Percentiles rank a stretch among this genome's conserved stretches.
Evolutionary conservation across 2,797 vertebrate genomes (phyloP).

Genomic region (Characodon lateralis): DNA sequence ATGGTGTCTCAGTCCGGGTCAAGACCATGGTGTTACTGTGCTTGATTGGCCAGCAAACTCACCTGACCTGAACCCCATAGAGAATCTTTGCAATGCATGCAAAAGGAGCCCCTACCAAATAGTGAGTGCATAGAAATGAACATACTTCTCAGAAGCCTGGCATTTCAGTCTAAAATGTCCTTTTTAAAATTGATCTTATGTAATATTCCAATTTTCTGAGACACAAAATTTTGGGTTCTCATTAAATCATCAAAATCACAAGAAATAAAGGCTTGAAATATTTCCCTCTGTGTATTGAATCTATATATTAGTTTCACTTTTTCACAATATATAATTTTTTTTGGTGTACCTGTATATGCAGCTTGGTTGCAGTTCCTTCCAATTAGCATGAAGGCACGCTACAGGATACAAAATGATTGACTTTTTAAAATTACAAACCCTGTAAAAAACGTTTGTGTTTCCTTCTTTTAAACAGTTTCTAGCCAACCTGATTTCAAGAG

Average conservation of each 20-base stretch:
- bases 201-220: too few relatives aligned
- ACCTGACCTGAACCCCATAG: not conserved
- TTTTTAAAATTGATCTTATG: too few relatives aligned
- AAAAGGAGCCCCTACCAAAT: too few relatives aligned
- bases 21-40: not conserved
- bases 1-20: not conserved
- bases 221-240: too few relatives aligned
- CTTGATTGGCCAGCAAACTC: not conserved
- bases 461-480: slow-evolving; percentile 24
- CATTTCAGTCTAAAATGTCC: too few relatives aligned
- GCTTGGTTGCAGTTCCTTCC: not conserved
- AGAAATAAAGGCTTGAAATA: too few relatives aligned
- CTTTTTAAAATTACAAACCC: slow-evolving; percentile 16
- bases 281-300: too few relatives aligned
- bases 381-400: slow-evolving; percentile 31
- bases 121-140: too few relatives aligned
- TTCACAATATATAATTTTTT: not conserved
- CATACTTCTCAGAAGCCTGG: too few relatives aligned
- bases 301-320: not conserved
- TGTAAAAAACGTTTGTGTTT: slow-evolving; percentile 23
- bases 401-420: slow-evolving; percentile 19
- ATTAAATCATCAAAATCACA: too few relatives aligned
- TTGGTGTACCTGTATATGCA: not conserved
- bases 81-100: not conserved
- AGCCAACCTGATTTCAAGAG: slow-evolving; percentile 4